These are phyloP conservation scores for Petromus typicus DNA, from an alignment of 2,113 vertebrate species.

Conservation along the genomic window DNA sequence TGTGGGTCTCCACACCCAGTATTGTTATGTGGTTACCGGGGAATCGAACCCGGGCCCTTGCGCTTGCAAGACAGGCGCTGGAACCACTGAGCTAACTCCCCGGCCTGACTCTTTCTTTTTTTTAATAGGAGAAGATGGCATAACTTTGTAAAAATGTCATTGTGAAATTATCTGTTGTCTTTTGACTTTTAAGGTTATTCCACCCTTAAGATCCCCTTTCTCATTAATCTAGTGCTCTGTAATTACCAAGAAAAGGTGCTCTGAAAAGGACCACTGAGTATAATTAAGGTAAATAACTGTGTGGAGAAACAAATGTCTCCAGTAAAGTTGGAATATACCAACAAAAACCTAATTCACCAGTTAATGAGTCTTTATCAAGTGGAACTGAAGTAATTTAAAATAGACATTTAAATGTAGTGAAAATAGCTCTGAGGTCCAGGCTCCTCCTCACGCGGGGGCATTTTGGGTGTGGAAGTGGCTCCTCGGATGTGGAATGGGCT, in stretches of 20 bases:
- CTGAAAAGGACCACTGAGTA: not conserved
- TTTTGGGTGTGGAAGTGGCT: too few relatives aligned
- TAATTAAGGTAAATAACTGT: constrained; percentile 8
- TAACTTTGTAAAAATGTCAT: not conserved
- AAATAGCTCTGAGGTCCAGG: constrained; percentile 58
- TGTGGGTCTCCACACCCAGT: too few relatives aligned
- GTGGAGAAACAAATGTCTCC: not conserved
- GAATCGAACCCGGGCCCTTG: too few relatives aligned
- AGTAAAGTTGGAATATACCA: not conserved
- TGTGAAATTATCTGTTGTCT: not conserved
- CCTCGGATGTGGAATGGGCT: not conserved
- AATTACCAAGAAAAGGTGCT: not conserved
- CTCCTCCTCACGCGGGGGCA: too few relatives aligned
- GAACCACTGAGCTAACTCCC: too few relatives aligned
- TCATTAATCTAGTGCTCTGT: not conserved
- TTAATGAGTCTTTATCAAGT: not conserved
- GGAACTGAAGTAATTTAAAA: not conserved
- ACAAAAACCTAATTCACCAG: not conserved
- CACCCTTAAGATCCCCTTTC: not conserved
- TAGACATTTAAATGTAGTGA: not conserved
- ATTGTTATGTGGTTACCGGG: too few relatives aligned
- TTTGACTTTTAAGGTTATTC: not conserved
- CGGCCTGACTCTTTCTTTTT: too few relatives aligned
- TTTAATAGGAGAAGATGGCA: not conserved
- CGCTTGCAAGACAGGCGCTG: too few relatives aligned